A percentile compares a stretch with the other conserved stretches of the same genome.
These are phyloP conservation scores for Bombus terrestris DNA, from an alignment of 1,140 invertebrate genomes.

Conservation along the genomic window DNA sequence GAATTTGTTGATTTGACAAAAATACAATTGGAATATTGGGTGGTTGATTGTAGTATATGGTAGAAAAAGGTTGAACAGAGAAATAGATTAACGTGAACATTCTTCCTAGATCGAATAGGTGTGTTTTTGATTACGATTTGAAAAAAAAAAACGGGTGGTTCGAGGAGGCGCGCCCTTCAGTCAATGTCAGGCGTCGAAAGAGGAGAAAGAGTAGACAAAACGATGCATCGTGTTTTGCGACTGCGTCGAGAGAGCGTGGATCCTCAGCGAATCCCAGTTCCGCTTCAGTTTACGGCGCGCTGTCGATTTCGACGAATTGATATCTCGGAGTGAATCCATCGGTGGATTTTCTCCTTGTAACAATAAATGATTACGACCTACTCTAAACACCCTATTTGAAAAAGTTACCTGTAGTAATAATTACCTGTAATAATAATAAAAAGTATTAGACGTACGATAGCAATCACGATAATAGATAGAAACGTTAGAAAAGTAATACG, in stretches of 20 bases:
- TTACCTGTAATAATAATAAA: too few species aligned
- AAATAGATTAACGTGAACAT: background rate
- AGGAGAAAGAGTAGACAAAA: slow-evolving; percentile 37
- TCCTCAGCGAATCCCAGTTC: slow-evolving; percentile 59
- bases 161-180: background rate
- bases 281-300: slow-evolving; percentile 76
- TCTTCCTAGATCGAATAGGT: background rate
- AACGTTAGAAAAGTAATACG: too few species aligned
- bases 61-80: background rate
- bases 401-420: background rate
- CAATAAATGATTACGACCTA: background rate
- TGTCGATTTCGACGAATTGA: slow-evolving; percentile 72
- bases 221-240: slow-evolving; percentile 63
- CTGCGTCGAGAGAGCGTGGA: slow-evolving; percentile 71
- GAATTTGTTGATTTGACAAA: background rate
- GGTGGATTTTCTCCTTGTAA: background rate
- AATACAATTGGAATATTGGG: background rate
- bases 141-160: background rate
- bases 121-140: background rate
- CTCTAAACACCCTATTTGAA: too few species aligned
- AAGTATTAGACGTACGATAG: too few species aligned
- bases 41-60: background rate
- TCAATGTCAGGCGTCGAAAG: background rate
- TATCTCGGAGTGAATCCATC: slow-evolving; percentile 14
- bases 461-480: too few species aligned